These are phyloP conservation scores for Horisme vitalbata DNA, from an alignment of 2,888 invertebrate species.

Conservation along the genomic window DNA sequence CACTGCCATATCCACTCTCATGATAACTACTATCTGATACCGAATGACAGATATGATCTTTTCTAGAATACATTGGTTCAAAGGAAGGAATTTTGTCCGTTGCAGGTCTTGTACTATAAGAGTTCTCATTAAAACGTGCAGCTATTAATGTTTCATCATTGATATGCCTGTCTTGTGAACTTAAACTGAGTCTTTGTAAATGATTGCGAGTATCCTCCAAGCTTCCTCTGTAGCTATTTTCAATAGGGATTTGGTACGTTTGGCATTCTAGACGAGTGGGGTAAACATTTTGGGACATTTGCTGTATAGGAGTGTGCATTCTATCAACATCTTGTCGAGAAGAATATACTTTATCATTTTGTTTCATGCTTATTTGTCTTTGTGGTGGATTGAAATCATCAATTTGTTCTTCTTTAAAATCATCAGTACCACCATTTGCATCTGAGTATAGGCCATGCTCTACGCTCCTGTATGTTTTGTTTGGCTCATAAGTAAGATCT, in stretches of 20 bases:
- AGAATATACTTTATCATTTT: slow-evolving; percentile 62
- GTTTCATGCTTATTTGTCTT: slow-evolving; percentile 55
- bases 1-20: slow-evolving; percentile 65
- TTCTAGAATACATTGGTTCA: slow-evolving; percentile 63
- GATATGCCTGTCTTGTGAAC: slow-evolving; percentile 66
- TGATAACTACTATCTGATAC: slow-evolving; percentile 65
- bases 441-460: slow-evolving; percentile 77
- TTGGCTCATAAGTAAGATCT: slow-evolving; percentile 71
- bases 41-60: slow-evolving; percentile 63
- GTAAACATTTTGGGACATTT: slow-evolving; percentile 57
- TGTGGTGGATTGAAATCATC: slow-evolving; percentile 57
- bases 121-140: slow-evolving; percentile 61
- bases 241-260: slow-evolving; percentile 56
- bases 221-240: slow-evolving; percentile 59
- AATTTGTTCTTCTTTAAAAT: slow-evolving; percentile 56
- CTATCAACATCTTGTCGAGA: slow-evolving; percentile 64
- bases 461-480: slow-evolving; percentile 77
- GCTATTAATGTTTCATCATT: slow-evolving; percentile 61
- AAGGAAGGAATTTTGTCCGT: slow-evolving; percentile 59
- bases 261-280: slow-evolving; percentile 57
- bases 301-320: slow-evolving; percentile 49
- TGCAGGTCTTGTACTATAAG: slow-evolving; percentile 55
- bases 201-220: slow-evolving; percentile 62
- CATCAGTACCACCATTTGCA: slow-evolving; percentile 58
- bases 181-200: slow-evolving; percentile 68